Conservation (phyloP, 2,888 invertebrate species). For the Ophion obscuratus region DNA sequence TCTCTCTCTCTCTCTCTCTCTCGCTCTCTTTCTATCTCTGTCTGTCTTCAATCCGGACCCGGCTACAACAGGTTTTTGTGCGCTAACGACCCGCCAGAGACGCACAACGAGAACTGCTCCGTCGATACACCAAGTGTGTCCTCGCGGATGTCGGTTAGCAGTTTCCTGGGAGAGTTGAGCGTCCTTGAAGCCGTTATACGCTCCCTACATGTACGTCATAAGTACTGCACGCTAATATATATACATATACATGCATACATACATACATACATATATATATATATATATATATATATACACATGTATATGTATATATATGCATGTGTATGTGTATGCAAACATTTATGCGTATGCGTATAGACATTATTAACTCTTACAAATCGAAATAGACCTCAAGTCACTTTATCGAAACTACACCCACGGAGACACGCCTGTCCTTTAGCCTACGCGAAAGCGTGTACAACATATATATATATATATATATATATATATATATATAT, state of each 20-base stretch:
- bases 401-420: slow-evolving; percentile 67
- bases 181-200: slow-evolving; percentile 81
- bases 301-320: slow-evolving; percentile 22
- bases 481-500: neutral
- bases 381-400: slow-evolving; percentile 71
- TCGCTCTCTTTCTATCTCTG: neutral
- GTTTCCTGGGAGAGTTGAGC: slow-evolving; percentile 81
- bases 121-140: slow-evolving; percentile 75
- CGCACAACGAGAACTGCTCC: slow-evolving; percentile 54
- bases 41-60: slow-evolving; percentile 49
- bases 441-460: slow-evolving; percentile 36
- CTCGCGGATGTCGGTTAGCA: slow-evolving; percentile 79
- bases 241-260: slow-evolving; percentile 15
- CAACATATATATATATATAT: neutral
- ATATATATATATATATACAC: slow-evolving; percentile 23
- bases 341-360: neutral
- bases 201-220: slow-evolving; percentile 71
- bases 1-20: slow-evolving; percentile 25
- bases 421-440: slow-evolving; percentile 71
- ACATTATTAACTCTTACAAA: slow-evolving; percentile 65
- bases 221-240: slow-evolving; percentile 20
- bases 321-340: neutral
- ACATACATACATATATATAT: slow-evolving; percentile 7
- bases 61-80: slow-evolving; percentile 67
- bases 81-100: slow-evolving; percentile 43